Percentiles rank a stretch among this genome's conserved stretches.
Conservation (phyloP, 2,797 vertebrate genomes). For the Trichosurus vulpecula region DNA sequence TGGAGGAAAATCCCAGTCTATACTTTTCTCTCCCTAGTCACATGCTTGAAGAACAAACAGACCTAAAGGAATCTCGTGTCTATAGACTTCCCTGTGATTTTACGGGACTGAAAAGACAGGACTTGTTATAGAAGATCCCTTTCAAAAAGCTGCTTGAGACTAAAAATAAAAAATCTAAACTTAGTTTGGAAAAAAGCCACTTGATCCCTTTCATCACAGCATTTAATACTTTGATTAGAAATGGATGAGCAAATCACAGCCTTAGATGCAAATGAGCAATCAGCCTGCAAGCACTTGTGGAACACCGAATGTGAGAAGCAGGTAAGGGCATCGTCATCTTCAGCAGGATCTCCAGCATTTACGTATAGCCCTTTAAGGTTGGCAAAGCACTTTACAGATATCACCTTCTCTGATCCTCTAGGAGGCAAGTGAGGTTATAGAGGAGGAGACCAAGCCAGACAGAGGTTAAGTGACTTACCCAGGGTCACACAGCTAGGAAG, state of each 20-base stretch:
- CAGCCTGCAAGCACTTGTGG: not conserved
- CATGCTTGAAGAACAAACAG: not conserved
- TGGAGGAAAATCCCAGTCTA: not conserved
- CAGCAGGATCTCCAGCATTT: not conserved
- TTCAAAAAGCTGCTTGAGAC: too few species aligned
- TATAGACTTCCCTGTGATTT: not conserved
- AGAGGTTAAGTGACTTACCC: not conserved
- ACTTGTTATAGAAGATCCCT: not conserved
- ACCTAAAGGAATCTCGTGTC: not conserved
- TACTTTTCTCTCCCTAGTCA: not conserved
- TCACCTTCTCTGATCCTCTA: too few species aligned
- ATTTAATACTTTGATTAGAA: not conserved
- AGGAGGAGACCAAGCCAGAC: not conserved
- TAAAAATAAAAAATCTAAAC: too few species aligned
- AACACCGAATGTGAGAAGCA: not conserved
- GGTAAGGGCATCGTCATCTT: not conserved
- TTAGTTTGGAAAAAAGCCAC: too few species aligned
- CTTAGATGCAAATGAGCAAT: not conserved
- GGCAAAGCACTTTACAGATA: too few species aligned
- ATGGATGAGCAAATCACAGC: not conserved
- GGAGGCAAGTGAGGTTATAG: not conserved
- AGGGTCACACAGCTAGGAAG: not conserved
- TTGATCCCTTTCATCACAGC: not conserved
- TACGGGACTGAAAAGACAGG: not conserved
- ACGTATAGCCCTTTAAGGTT: not conserved